A percentile compares a stretch with the other conserved stretches of the same genome.
Conservation (phyloP, 2,113 vertebrate species). For the Siniperca chuatsi region DNA sequence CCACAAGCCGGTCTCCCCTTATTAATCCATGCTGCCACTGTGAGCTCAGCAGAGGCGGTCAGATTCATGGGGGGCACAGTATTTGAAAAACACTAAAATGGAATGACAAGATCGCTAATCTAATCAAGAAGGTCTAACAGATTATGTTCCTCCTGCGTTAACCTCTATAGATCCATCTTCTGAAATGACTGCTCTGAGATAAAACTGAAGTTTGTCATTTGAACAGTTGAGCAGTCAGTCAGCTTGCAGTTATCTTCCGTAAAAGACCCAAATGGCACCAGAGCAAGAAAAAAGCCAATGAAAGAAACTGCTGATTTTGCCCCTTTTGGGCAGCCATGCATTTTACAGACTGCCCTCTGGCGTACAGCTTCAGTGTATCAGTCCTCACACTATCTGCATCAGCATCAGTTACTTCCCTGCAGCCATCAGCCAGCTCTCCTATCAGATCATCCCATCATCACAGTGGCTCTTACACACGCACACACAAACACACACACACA, state of each 20-base stretch:
- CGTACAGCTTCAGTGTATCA: neutral
- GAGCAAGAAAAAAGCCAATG: conserved; percentile 9
- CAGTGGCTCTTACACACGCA: neutral
- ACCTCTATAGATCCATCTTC: conserved; percentile 30
- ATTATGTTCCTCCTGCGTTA: conserved; percentile 12
- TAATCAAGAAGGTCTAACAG: conserved; percentile 40
- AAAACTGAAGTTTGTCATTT: conserved; percentile 16
- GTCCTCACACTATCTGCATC: conserved; percentile 15
- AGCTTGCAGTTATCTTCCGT: neutral
- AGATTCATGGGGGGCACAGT: neutral
- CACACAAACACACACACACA: neutral
- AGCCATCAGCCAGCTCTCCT: conserved; percentile 15
- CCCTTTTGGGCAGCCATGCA: conserved; percentile 1
- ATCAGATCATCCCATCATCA: neutral
- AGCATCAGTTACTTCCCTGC: conserved; percentile 27
- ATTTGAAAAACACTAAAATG: conserved; percentile 24
- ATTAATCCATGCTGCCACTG: conserved; percentile 42
- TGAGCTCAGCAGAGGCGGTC: conserved; percentile 3
- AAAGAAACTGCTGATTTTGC: conserved; percentile 16
- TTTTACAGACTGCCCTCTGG: conserved; percentile 21
- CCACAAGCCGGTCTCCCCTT: conserved; percentile 36
- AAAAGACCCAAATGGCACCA: conserved; percentile 6
- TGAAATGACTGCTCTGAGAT: neutral
- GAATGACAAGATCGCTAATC: conserved; percentile 44
- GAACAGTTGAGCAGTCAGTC: neutral